Base-by-base conservation (phyloP, 1,140 invertebrate genomes). In the Cherax destructor region DNA sequence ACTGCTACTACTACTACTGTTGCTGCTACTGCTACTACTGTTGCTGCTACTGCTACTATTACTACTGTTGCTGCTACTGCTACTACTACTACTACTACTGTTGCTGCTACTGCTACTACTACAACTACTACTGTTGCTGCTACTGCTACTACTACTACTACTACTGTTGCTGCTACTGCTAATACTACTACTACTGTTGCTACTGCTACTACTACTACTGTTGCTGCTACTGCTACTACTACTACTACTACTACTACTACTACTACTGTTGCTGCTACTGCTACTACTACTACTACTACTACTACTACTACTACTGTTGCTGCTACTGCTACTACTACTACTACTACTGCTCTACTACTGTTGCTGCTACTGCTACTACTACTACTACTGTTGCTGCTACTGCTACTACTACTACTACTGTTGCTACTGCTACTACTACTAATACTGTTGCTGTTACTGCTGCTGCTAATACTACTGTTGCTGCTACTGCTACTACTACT, bases 91-190 rank as follows among this genome's bases (percentile, higher is more conserved):
- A 47, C 77, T 47, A 47, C 77, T 41, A 4, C 16, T 49, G 9
- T 13, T 59, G 16, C 4, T 76, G n/a, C 74, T 76, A 5, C 74
- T 76, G n/a, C 74, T 76, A 5, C 74, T 76, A 5, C 74, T 76
- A 5, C 74, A 1, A 5, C 74, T 76, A 5, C 74, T 76, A 5
- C 74, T 76, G n/a, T 4, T 76, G n/a, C 74, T 76, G n/a, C 74
- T 76, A 5, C 41, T 76, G n/a, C 74, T 76, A 5, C n/a, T 76
- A 78, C 77, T 78, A 78, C 77, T 78, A 78, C 77, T 52, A 78
- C 77, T 47, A 2, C 30, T 41, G 30, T 2, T 41, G 30, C 30
- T 41, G 30, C 30, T 41, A 2, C 30, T 41, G 30, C 30, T 41
- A 2, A 0, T 41, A 2, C 30, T 41, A 2, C 30, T 41, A 2